Evolutionary conservation across 2,797 vertebrate genomes (phyloP).

Genomic region (Cheirogaleus major): DNA sequence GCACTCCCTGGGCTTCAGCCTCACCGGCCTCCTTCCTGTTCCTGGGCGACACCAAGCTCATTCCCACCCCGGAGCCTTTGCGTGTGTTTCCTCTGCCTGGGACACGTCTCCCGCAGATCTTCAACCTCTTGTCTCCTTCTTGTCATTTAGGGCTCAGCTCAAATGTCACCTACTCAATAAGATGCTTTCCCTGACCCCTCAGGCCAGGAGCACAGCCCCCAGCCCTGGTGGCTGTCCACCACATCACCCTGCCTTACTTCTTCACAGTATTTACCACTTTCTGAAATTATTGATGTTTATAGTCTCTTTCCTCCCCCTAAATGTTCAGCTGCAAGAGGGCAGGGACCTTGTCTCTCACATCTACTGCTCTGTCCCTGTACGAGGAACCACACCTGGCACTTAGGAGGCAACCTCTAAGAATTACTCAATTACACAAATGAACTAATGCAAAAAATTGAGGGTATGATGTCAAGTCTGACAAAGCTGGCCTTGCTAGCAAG

Average conservation of each 20-base stretch:
- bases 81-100: too few relatives aligned
- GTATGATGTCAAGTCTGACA: not conserved
- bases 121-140: not conserved
- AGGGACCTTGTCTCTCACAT: not conserved
- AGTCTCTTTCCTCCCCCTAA: not conserved
- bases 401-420: not conserved
- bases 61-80: not conserved
- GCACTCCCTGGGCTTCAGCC: too few relatives aligned
- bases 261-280: not conserved
- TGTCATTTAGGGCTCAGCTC: not conserved
- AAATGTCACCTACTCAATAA: not conserved
- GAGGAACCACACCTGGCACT: not conserved
- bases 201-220: not conserved
- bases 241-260: not conserved
- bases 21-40: not conserved
- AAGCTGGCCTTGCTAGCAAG: not conserved
- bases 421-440: not conserved
- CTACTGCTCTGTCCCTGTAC: not conserved
- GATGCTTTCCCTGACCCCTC: not conserved
- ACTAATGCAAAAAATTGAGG: not conserved
- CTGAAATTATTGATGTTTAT: not conserved
- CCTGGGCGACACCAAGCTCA: not conserved
- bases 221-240: not conserved
- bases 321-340: not conserved
- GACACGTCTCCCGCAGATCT: not conserved